A percentile compares a stretch with the other conserved stretches of the same genome.
These are phyloP conservation scores for Lochmaea crataegi DNA, from an alignment of 2,888 invertebrate genomes.

Conservation along the genomic window DNA sequence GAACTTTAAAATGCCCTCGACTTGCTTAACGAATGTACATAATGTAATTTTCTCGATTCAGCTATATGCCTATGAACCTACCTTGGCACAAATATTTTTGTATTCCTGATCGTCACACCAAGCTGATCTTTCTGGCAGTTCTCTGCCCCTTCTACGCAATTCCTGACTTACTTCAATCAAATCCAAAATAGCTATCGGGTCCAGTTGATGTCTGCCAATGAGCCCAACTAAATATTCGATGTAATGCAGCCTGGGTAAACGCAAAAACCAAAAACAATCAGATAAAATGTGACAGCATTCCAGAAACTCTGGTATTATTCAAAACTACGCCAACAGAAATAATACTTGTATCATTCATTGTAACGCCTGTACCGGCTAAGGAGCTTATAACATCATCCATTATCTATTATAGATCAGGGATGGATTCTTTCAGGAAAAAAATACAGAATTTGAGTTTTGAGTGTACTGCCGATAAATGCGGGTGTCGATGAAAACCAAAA, in stretches of 20 bases:
- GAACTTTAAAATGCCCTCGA: no score
- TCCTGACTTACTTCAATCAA: constrained; percentile 89
- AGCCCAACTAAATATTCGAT: constrained; percentile 93
- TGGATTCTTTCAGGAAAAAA: no score
- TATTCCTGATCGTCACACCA: constrained; percentile 88
- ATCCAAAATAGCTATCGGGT: constrained; percentile 90
- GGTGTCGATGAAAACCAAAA: no score
- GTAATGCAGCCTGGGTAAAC: constrained; percentile 79
- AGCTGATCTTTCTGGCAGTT: constrained; percentile 83
- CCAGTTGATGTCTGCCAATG: constrained; percentile 85
- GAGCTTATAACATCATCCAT: no score
- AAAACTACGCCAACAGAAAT: neutral
- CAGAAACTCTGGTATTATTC: neutral
- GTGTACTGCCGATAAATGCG: no score
- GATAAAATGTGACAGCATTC: neutral
- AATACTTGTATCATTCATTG: no score
- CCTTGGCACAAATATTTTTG: constrained; percentile 87
- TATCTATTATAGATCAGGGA: no score
- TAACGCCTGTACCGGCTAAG: no score
- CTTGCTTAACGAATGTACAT: no score
- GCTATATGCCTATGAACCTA: constrained; percentile 64
- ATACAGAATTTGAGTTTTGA: no score
- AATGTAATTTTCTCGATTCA: neutral
- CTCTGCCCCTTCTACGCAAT: constrained; percentile 85
- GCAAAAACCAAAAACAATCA: neutral